A percentile compares a stretch with the other conserved stretches of the same genome.
phyloP scores from a whole-genome alignment of 1,140 invertebrate genomes.

The Paraescarpia echinospica region DNA sequence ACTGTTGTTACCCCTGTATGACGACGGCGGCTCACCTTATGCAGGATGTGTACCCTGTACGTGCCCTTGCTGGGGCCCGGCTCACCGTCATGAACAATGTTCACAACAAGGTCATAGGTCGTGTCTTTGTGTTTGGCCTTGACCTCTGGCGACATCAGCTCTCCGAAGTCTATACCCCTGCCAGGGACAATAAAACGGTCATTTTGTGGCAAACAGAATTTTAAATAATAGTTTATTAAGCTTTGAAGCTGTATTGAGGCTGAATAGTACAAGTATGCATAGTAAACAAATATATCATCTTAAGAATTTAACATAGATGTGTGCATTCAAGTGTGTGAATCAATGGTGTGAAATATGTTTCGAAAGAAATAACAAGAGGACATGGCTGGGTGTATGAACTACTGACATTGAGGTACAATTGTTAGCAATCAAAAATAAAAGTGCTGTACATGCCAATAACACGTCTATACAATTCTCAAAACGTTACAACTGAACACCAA shows the following conservation, averaged over 20 bases:
- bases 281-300: too few species aligned
- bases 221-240: too few species aligned
- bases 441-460: too few species aligned
- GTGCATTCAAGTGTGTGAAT: not conserved
- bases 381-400: too few species aligned
- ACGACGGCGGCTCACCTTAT: slow-evolving; percentile 71
- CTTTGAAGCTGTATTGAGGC: too few species aligned
- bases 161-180: slow-evolving; percentile 96
- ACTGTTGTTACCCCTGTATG: not conserved
- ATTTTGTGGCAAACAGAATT: not conserved
- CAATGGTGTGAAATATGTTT: not conserved
- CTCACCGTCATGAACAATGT: slow-evolving; percentile 97
- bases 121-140: slow-evolving; percentile 71
- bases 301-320: not conserved
- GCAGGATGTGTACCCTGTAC: slow-evolving; percentile 93
- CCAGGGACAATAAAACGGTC: not conserved
- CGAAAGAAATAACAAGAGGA: too few species aligned
- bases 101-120: slow-evolving; percentile 95
- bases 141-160: slow-evolving; percentile 84
- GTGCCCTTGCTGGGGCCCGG: slow-evolving; percentile 82
- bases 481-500: too few species aligned
- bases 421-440: too few species aligned
- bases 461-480: too few species aligned
- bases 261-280: too few species aligned
- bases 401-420: too few species aligned